A percentile compares a stretch with the other conserved stretches of the same genome.
Conservation (phyloP, 1,140 invertebrate species). For the Aphaenogaster floridana region DNA sequence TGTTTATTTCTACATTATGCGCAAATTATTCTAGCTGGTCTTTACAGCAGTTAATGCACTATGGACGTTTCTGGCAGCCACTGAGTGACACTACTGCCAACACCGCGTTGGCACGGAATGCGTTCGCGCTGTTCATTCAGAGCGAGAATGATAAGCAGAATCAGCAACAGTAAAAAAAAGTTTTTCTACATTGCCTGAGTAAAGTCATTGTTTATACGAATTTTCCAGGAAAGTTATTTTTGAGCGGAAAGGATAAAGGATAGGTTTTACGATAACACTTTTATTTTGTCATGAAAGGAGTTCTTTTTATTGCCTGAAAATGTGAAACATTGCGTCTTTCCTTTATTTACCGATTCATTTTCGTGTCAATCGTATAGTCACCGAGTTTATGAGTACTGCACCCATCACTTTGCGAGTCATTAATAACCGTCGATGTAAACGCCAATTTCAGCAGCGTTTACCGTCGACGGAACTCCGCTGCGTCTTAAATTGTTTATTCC, state of each 20-base stretch:
- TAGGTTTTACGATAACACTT: background rate
- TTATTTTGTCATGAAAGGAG: background rate
- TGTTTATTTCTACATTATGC: constrained; percentile 69
- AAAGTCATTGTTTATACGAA: constrained; percentile 11
- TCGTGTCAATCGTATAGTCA: constrained; percentile 28
- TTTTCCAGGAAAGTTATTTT: background rate
- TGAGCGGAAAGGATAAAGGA: background rate
- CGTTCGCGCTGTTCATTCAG: constrained; percentile 67
- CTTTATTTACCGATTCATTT: constrained; percentile 41
- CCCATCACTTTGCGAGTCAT: constrained; percentile 29
- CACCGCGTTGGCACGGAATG: constrained; percentile 10
- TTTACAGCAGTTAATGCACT: constrained; percentile 68
- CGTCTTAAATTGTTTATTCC: constrained; percentile 48
- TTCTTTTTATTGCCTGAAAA: background rate
- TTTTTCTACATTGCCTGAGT: background rate
- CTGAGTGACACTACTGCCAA: constrained; percentile 46
- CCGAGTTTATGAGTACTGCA: constrained; percentile 30
- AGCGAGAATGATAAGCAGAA: constrained; percentile 43
- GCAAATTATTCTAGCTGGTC: constrained; percentile 67
- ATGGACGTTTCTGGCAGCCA: constrained; percentile 70
- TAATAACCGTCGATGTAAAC: constrained; percentile 33
- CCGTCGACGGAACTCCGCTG: constrained; percentile 5
- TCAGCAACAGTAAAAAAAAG: background rate
- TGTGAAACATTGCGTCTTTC: background rate
- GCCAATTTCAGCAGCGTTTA: constrained; percentile 47